Conservation (phyloP, 2,113 vertebrate species). For the Grallaria varia region DNA sequence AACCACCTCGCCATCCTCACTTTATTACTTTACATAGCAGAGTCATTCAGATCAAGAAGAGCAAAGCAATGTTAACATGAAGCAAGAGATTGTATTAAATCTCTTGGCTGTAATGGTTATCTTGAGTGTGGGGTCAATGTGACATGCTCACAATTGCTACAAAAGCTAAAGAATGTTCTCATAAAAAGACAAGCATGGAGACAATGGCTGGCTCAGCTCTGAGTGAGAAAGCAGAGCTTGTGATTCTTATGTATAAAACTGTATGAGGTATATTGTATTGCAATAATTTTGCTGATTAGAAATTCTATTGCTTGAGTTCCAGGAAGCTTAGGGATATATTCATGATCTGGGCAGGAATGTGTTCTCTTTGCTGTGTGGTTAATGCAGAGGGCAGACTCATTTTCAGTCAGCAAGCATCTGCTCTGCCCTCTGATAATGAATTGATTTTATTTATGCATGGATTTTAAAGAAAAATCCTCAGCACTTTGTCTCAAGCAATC, state of each 20-base stretch:
- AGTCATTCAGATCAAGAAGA: not conserved
- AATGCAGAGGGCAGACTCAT: not conserved
- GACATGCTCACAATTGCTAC: not conserved
- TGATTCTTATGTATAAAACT: not conserved
- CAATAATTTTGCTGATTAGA: not conserved
- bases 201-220: not conserved
- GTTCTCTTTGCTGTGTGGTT: not conserved
- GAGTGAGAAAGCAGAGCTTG: not conserved
- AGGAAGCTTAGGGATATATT: not conserved
- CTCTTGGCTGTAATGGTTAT: not conserved
- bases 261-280: not conserved
- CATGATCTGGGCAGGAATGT: not conserved
- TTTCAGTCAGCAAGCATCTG: constrained; percentile 44
- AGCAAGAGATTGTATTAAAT: not conserved
- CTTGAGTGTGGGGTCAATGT: not conserved
- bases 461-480: constrained; percentile 27
- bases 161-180: constrained; percentile 24
- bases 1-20: not conserved
- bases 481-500: not conserved
- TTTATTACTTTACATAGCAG: not conserved
- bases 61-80: not conserved
- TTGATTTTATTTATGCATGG: constrained; percentile 4
- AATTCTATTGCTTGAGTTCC: not conserved
- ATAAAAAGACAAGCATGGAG: not conserved
- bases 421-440: constrained; percentile 25